Evolutionary conservation across 2,797 vertebrate species (phyloP), one percentile per base, ranked within the genome.

Genomic region (Sebastes miniatus): DNA sequence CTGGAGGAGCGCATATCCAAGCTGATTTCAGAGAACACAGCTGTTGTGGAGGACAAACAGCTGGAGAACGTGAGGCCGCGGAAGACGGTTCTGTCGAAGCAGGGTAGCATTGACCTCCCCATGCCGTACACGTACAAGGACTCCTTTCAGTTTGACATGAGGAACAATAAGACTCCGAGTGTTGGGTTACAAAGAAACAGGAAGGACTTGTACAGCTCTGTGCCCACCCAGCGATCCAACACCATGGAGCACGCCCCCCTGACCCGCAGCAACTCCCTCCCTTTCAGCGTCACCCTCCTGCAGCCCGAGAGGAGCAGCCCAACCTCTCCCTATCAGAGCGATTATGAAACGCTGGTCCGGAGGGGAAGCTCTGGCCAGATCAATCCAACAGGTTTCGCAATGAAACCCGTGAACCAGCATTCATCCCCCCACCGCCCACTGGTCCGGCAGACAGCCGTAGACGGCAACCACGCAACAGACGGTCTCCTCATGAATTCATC

Each of bases 121-220:
- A 95, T 97, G 97, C 98, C 97, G 0, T 99, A 99, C 69, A 98
- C 97, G 0, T 99, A 98, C 87, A 99, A 99, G 84, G 98, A 99
- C 91, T 99, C 99, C 8, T 99, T 99, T 84, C 99, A 99, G 90
- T 99, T 99, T 83, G 98, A 99, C 85, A 97, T 99, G 89, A 97
- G 91, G 77, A 95, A 95, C 3, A 95, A 89, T 84, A 97, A 95
- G 79, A 92, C 95, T 75, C 93, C 91, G 12, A 95, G 90, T 2
- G 73, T 92, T 3, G 81, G 89, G 3, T 86, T 93, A 2, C 88
- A 91, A 8, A 96, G 95, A 87, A 95, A 93, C 91, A 85, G 85
- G 13, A 96, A 95, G 76, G 70, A 92, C 32, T 90, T 97, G 81
- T 97, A 97, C 91, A 96, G 95, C 69, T 98, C 98, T 0, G 96